Conservation (phyloP, 2,888 invertebrate species). For the Calliopum simillimum region DNA sequence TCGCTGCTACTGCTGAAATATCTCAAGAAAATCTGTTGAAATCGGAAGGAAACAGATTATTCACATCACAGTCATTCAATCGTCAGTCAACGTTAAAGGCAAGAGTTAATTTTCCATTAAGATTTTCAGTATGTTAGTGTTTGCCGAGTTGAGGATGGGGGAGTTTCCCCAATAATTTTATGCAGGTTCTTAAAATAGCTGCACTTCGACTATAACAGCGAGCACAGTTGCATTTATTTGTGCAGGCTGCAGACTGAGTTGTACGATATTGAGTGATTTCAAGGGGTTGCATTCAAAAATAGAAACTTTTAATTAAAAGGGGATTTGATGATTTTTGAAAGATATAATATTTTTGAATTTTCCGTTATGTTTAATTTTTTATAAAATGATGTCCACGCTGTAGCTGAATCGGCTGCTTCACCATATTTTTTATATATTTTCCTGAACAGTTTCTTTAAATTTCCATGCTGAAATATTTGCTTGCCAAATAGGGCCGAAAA, state of each 20-base stretch:
- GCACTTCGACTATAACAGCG: neutral
- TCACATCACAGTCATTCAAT: neutral
- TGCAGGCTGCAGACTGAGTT: neutral
- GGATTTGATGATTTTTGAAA: too few species aligned
- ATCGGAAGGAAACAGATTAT: slow-evolving; percentile 8
- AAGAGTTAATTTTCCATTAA: slow-evolving; percentile 27
- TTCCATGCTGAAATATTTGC: too few species aligned
- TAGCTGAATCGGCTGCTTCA: too few species aligned
- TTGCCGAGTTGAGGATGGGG: neutral
- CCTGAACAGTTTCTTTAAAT: too few species aligned
- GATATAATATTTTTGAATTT: neutral
- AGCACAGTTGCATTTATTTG: neutral
- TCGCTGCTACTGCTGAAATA: neutral
- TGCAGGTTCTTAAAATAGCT: slow-evolving; percentile 18
- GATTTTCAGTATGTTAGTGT: neutral
- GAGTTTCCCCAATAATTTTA: neutral
- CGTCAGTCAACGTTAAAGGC: neutral
- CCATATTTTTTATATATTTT: too few species aligned
- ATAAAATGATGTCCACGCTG: too few species aligned
- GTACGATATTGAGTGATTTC: neutral
- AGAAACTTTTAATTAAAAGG: neutral
- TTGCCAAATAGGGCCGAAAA: too few species aligned
- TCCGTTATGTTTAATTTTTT: neutral
- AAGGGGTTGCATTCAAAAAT: slow-evolving; percentile 9
- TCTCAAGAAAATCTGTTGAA: neutral